Percentiles rank a stretch among this genome's conserved stretches.
These are phyloP conservation scores for Goniozus legneri DNA, from an alignment of 1,140 invertebrate genomes.

Conservation along the genomic window DNA sequence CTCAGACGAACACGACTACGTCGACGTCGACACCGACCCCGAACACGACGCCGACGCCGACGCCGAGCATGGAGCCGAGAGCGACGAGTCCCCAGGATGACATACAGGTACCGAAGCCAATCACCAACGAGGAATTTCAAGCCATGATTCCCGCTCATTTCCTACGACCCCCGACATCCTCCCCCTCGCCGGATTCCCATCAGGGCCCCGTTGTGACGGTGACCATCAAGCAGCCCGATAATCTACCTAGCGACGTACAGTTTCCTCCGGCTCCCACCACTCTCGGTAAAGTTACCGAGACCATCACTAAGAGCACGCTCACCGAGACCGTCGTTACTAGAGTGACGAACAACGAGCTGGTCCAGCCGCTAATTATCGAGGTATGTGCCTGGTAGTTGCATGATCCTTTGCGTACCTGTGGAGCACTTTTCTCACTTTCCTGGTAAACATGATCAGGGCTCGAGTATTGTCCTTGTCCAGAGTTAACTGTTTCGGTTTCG, in stretches of 20 bases:
- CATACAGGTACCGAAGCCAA: slow-evolving; percentile 70
- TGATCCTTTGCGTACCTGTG: slow-evolving; percentile 10
- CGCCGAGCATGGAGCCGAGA: slow-evolving; percentile 24
- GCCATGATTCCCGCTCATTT: slow-evolving; percentile 90
- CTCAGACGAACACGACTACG: slow-evolving; percentile 34
- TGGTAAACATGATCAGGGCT: too few species aligned
- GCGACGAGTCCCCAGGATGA: slow-evolving; percentile 43
- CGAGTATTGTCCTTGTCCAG: too few species aligned
- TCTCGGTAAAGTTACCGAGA: slow-evolving; percentile 84
- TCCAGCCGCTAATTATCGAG: slow-evolving; percentile 81
- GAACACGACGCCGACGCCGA: slow-evolving; percentile 15
- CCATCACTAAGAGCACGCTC: slow-evolving; percentile 89
- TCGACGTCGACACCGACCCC: slow-evolving; percentile 26
- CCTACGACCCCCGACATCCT: slow-evolving; percentile 62
- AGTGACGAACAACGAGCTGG: slow-evolving; percentile 85
- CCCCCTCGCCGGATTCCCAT: slow-evolving; percentile 51
- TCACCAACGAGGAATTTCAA: slow-evolving; percentile 89
- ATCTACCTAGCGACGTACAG: slow-evolving; percentile 57
- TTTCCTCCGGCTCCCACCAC: slow-evolving; percentile 80
- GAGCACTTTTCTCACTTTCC: too few species aligned
- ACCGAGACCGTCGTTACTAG: slow-evolving; percentile 91
- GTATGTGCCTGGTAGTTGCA: slow-evolving; percentile 57
- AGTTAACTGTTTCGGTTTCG: too few species aligned
- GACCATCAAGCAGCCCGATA: slow-evolving; percentile 69
- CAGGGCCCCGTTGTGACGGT: slow-evolving; percentile 62